These are phyloP conservation scores for Priocnemis perturbator DNA, from an alignment of 2,888 invertebrate species.

Conservation along the genomic window DNA sequence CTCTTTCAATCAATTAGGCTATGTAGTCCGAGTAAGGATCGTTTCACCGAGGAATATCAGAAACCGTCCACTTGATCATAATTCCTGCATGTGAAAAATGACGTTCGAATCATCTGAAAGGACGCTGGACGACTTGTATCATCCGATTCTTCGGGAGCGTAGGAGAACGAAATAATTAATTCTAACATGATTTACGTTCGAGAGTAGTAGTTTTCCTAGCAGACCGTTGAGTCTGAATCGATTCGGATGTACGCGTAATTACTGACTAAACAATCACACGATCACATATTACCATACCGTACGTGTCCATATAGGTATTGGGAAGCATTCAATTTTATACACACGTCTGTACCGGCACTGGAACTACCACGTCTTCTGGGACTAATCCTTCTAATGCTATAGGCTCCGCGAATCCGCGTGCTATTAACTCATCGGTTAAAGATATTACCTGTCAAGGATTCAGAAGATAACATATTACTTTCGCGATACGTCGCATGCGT, in stretches of 20 bases:
- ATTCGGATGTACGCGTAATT: slow-evolving; percentile 18
- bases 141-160: too few relatives aligned
- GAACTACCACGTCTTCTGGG: slow-evolving; percentile 40
- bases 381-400: slow-evolving; percentile 71
- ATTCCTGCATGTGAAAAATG: neutral
- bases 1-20: slow-evolving; percentile 19
- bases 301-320: slow-evolving; percentile 11
- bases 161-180: slow-evolving; percentile 1
- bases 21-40: neutral
- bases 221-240: slow-evolving; percentile 7
- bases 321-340: neutral
- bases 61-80: neutral
- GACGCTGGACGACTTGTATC: too few relatives aligned
- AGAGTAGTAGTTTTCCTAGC: slow-evolving; percentile 6
- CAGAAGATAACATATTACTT: slow-evolving; percentile 34
- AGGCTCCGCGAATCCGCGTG: slow-evolving; percentile 89
- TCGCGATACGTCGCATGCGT: too few relatives aligned
- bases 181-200: neutral
- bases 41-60: neutral
- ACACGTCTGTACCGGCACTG: slow-evolving; percentile 14
- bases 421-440: slow-evolving; percentile 91
- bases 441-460: slow-evolving; percentile 85
- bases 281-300: slow-evolving; percentile 44
- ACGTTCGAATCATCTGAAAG: too few relatives aligned
- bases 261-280: slow-evolving; percentile 41